These are phyloP conservation scores for Chelon labrosus DNA, from an alignment of 2,797 vertebrate genomes.

Conservation along the genomic window DNA sequence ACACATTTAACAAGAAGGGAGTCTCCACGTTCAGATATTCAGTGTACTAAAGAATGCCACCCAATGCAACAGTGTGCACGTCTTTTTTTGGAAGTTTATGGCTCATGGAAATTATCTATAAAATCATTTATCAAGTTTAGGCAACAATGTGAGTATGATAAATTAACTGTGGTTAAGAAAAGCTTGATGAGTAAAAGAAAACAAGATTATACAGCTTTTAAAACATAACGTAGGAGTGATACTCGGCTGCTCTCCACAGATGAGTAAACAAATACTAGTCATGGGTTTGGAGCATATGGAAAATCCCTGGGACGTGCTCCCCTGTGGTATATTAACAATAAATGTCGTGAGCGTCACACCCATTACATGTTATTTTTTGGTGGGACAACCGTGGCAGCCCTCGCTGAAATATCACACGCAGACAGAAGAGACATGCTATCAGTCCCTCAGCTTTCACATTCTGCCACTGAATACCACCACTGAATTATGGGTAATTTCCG, in stretches of 20 bases:
- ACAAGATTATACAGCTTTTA: neutral
- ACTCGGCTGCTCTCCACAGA: neutral
- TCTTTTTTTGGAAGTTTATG: neutral
- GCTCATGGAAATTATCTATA: neutral
- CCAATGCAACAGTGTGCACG: neutral
- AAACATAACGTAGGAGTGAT: neutral
- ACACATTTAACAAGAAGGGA: neutral
- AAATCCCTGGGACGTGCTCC: slow-evolving; percentile 18
- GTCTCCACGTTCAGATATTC: neutral
- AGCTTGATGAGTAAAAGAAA: neutral
- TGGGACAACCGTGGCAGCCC: slow-evolving; percentile 2
- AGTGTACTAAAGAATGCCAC: too few species aligned
- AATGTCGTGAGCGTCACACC: slow-evolving; percentile 28
- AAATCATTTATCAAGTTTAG: neutral
- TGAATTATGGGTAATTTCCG: slow-evolving; percentile 64
- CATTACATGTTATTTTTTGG: slow-evolving; percentile 55
- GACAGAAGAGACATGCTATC: slow-evolving; percentile 23
- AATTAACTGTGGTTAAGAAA: slow-evolving; percentile 2
- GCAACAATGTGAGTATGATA: neutral
- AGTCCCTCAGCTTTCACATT: slow-evolving; percentile 35
- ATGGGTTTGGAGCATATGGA: slow-evolving; percentile 28
- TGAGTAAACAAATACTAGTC: slow-evolving; percentile 29
- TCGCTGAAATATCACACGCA: slow-evolving; percentile 13
- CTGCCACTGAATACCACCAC: slow-evolving; percentile 59
- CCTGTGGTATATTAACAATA: slow-evolving; percentile 30